Evolutionary conservation across 1,140 invertebrate genomes (phyloP), one percentile per base, ranked within the genome.

Genomic region (Sitobion miscanthi): DNA sequence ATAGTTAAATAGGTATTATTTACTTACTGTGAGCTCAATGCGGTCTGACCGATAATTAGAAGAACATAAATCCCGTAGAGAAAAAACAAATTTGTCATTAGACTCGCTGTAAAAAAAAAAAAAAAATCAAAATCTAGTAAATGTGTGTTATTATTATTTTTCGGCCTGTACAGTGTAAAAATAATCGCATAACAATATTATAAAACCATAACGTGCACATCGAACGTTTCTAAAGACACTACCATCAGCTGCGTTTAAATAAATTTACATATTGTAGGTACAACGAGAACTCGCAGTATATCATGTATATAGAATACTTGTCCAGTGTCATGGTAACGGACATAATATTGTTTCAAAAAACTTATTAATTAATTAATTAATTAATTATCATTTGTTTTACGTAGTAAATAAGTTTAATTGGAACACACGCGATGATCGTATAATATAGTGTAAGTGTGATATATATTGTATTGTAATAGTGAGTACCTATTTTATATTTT

Each of bases 61-160:
- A 91, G 42, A 86, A 86, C 38, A 85, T 57, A 93, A 54, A 93
- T 54, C 21, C 77, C 82, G 82, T 85, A 93, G n/a, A 83, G 17
- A 54, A 93, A 42, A 35, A 83, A 86, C 47, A 93, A 93, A 42
- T 93, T 93, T 30, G 91, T 93, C 91, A 93, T 93, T 93, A 85
- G 23, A 54, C 82, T 85, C 49, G 91, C 91, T 93, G 49, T 25
- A 83, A 91, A 42, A 38, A 89, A 54, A 57, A 21, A 85, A 42
- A 57, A 25, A n/a, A n/a, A 77, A 9, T 85, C 23, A 23, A 85
- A 85, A 45, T 42, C 0, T 45, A 23, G 21, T 42, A 30, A 42
- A 11, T 45, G 9, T 85, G 30, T 54, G 21, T 54, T 54, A 54
- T 54, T n/a, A 49, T 87, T 87, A 49, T 47, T 86, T 30, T 45